Conservation (phyloP, 2,113 vertebrate species). For the Laticauda colubrina region DNA sequence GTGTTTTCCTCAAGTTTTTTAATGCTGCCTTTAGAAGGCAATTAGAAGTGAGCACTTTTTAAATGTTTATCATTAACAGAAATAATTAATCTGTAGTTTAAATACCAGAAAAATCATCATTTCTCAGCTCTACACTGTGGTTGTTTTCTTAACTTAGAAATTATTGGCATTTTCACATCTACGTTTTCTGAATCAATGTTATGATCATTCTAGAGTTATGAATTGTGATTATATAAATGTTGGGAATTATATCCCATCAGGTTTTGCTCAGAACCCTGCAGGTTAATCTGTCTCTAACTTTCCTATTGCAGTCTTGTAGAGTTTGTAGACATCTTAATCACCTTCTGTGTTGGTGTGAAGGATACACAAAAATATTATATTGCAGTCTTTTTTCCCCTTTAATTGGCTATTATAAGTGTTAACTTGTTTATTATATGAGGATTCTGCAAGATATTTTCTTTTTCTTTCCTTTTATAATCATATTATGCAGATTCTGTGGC, state of each 20-base stretch:
- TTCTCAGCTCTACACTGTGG: neutral
- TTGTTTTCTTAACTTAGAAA: neutral
- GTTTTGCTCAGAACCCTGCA: neutral
- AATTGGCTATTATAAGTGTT: neutral
- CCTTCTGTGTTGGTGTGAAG: neutral
- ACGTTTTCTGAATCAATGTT: neutral
- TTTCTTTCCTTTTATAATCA: neutral
- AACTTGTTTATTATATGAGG: neutral
- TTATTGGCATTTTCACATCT: neutral
- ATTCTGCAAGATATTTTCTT: neutral
- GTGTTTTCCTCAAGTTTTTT: neutral
- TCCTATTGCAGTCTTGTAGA: neutral
- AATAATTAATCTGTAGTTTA: neutral
- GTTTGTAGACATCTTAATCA: neutral
- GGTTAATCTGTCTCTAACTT: neutral
- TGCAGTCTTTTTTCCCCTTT: neutral
- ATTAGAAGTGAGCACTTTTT: neutral
- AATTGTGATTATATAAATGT: neutral
- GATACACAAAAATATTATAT: neutral
- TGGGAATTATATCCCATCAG: neutral
- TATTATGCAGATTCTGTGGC: neutral
- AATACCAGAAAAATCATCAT: neutral
- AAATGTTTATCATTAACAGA: neutral
- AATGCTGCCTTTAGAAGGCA: neutral
- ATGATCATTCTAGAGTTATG: neutral